Conservation (phyloP, 2,888 invertebrate genomes). For the Ethmia dodecea region DNA sequence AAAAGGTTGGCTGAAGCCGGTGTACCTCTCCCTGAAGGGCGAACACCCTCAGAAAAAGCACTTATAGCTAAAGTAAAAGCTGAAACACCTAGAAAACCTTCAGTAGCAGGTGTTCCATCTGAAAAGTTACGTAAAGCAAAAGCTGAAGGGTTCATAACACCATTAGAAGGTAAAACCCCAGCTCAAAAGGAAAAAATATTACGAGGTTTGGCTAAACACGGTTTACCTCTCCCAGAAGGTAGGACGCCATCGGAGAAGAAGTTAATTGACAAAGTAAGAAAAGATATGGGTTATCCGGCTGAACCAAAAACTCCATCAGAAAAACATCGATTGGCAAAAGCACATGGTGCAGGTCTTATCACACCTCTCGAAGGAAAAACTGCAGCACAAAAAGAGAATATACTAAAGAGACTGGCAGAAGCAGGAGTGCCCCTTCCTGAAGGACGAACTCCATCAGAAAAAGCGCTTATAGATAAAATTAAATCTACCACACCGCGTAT, state of each 20-base stretch:
- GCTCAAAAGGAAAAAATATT: conserved; percentile 21
- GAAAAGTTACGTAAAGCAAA: conserved; percentile 7
- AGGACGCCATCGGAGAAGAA: conserved; percentile 11
- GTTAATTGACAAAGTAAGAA: conserved; percentile 22
- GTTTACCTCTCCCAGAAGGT: conserved; percentile 11
- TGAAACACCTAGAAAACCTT: conserved; percentile 8
- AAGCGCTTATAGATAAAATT: conserved; percentile 22
- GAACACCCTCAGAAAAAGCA: conserved; percentile 18
- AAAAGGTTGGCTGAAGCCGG: conserved; percentile 14
- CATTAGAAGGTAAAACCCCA: conserved; percentile 10
- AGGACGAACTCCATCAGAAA: conserved; percentile 22
- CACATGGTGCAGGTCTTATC: conserved; percentile 27
- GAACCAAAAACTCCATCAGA: conserved; percentile 22
- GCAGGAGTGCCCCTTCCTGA: conserved; percentile 24
- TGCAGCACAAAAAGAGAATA: conserved; percentile 23
- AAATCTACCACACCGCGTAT: too few relatives aligned
- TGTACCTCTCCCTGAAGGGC: conserved; percentile 28
- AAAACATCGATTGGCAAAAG: conserved; percentile 24
- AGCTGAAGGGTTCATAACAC: conserved; percentile 18
- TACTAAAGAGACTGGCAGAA: conserved; percentile 14
- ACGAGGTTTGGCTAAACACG: conserved; percentile 12
- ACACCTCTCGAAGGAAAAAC: conserved; percentile 15
- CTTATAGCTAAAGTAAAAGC: conserved; percentile 21
- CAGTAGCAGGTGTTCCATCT: conserved; percentile 25
- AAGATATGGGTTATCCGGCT: conserved; percentile 27